A percentile compares a stretch with the other conserved stretches of the same genome.
phyloP scores from a whole-genome alignment of 2,113 vertebrate genomes.

The Donacobius atricapilla region DNA sequence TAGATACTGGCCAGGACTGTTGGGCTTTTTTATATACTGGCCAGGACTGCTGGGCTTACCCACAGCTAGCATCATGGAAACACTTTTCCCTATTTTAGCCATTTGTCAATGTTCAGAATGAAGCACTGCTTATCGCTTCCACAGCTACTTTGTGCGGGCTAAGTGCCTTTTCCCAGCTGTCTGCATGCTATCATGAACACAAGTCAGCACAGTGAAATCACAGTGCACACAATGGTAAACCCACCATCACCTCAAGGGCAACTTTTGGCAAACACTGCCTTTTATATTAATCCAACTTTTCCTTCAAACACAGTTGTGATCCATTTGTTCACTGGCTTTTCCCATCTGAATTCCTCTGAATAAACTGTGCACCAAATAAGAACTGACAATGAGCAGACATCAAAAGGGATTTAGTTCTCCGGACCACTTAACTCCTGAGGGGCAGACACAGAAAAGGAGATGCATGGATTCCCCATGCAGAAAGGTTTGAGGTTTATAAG shows the following conservation, averaged over 20 bases:
- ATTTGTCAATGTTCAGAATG: neutral
- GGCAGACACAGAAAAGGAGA: neutral
- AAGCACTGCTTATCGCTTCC: neutral
- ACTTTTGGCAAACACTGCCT: neutral
- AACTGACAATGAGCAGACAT: slow-evolving; percentile 21
- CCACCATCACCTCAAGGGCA: neutral
- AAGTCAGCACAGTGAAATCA: slow-evolving; percentile 8
- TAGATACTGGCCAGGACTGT: neutral
- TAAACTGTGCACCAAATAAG: slow-evolving; percentile 16
- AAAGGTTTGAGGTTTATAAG: neutral
- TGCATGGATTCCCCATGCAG: neutral
- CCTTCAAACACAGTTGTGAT: slow-evolving; percentile 9
- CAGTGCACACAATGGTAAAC: neutral
- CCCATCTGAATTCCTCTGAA: slow-evolving; percentile 30
- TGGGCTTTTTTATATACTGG: neutral
- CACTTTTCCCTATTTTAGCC: neutral
- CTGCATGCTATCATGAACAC: neutral
- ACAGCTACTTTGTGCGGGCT: neutral
- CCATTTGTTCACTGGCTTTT: neutral
- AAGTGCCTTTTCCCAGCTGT: neutral
- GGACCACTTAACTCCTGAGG: neutral
- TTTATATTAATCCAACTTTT: slow-evolving; percentile 23
- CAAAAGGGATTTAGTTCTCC: slow-evolving; percentile 3
- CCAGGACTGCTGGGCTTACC: neutral
- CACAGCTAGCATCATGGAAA: neutral